These are phyloP conservation scores for Miniopterus natalensis DNA, from an alignment of 2,113 vertebrate species.

Conservation along the genomic window DNA sequence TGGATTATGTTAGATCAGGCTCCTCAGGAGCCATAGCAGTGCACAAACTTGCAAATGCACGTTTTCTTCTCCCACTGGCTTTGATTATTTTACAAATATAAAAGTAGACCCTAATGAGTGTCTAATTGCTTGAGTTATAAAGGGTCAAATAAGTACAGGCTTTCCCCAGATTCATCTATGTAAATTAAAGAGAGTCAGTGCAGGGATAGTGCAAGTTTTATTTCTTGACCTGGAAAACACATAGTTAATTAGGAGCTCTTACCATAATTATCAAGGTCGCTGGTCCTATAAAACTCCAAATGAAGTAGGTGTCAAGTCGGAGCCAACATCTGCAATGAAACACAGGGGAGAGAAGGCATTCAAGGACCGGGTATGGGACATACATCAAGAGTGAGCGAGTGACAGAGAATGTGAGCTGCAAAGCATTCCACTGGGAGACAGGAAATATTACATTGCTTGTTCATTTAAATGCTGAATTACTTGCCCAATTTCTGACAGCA, in stretches of 20 bases:
- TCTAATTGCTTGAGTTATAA: conserved; percentile 85
- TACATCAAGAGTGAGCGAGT: conserved; percentile 88
- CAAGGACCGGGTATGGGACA: conserved; percentile 86
- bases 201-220: conserved; percentile 87
- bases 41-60: not conserved
- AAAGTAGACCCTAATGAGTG: conserved; percentile 75
- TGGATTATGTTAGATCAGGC: rapidly evolving
- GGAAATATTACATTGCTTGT: conserved; percentile 91
- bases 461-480: conserved; percentile 93
- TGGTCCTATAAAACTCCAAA: conserved; percentile 99
- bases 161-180: conserved; percentile 87
- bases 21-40: not conserved
- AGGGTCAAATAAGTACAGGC: conserved; percentile 86
- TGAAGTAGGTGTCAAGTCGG: conserved; percentile 99
- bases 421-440: conserved; percentile 87
- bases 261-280: conserved; percentile 99
- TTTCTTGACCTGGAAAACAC: conserved; percentile 90
- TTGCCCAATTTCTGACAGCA: conserved; percentile 87
- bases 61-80: conserved; percentile 7
- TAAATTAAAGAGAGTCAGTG: conserved; percentile 84
- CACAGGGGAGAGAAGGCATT: conserved; percentile 88
- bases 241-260: conserved; percentile 94
- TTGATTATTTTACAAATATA: conserved; percentile 77
- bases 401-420: conserved; percentile 91
- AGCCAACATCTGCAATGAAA: conserved; percentile 97